Evolutionary conservation across 2,797 vertebrate genomes (phyloP).

Genomic region (Chromobotia macracanthus): DNA sequence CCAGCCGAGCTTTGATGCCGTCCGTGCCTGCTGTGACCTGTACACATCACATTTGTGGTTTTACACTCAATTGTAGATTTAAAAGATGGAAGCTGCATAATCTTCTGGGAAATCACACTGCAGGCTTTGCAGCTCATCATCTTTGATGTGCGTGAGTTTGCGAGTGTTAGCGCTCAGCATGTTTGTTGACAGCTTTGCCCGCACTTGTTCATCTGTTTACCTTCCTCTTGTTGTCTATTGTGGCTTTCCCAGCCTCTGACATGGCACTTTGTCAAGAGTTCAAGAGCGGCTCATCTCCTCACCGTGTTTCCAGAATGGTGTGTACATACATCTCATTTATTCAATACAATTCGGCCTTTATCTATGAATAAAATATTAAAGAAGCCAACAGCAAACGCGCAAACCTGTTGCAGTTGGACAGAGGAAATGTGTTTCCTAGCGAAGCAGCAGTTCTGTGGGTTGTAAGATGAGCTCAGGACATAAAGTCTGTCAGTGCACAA

Average conservation of each 20-base stretch:
- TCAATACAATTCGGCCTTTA: constrained; percentile 25
- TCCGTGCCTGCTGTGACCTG: constrained; percentile 13
- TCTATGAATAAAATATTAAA: constrained; percentile 32
- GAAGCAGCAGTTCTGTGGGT: constrained; percentile 5
- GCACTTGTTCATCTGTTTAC: constrained; percentile 40
- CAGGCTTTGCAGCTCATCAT: constrained; percentile 7
- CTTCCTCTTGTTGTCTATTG: constrained; percentile 4
- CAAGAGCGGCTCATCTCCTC: constrained; percentile 24
- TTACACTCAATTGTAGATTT: constrained; percentile 12
- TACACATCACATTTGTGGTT: constrained; percentile 32
- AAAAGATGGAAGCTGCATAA: neutral
- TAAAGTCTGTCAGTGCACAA: constrained; percentile 1
- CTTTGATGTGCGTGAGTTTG: constrained; percentile 9
- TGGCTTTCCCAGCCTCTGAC: constrained; percentile 18
- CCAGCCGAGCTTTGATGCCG: constrained; percentile 28
- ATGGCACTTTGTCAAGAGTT: constrained; percentile 44
- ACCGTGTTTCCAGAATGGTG: neutral
- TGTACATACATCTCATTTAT: constrained; percentile 29
- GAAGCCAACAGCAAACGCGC: constrained; percentile 20
- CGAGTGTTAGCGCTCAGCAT: neutral
- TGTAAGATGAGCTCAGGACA: constrained; percentile 22
- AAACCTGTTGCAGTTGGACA: constrained; percentile 22
- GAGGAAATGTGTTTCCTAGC: constrained; percentile 20
- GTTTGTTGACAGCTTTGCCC: constrained; percentile 23
- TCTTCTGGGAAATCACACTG: constrained; percentile 27